These are phyloP conservation scores for Heliconius eleuchia DNA, from an alignment of 1,140 invertebrate species.

Conservation along the genomic window DNA sequence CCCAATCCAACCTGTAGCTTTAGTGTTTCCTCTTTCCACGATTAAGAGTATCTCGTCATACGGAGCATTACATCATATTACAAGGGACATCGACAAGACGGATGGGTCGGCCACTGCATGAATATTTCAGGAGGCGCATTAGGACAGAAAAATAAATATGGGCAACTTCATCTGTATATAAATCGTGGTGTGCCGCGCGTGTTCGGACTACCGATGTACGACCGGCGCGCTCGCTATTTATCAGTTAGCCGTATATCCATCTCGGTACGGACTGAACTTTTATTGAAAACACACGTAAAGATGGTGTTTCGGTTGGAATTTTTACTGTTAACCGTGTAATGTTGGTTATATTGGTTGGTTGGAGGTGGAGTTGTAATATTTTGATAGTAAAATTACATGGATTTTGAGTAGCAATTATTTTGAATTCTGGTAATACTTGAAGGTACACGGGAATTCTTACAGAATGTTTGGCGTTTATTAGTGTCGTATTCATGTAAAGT, in stretches of 20 bases:
- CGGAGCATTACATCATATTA: slow-evolving; percentile 60
- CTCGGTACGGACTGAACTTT: slow-evolving; percentile 53
- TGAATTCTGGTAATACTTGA: no score
- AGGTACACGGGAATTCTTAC: no score
- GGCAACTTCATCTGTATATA: slow-evolving; percentile 74
- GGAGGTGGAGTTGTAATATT: no score
- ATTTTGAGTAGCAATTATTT: no score
- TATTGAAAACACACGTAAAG: slow-evolving; percentile 49
- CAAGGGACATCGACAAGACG: slow-evolving; percentile 66
- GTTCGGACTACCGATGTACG: slow-evolving; percentile 60
- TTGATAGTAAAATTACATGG: no score
- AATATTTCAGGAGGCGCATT: slow-evolving; percentile 78
- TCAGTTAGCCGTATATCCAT: slow-evolving; percentile 63
- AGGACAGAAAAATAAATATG: slow-evolving; percentile 77
- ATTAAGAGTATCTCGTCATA: slow-evolving; percentile 24
- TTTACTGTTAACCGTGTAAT: neutral
- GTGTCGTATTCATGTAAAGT: no score
- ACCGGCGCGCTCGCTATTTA: slow-evolving; percentile 57
- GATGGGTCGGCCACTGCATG: slow-evolving; percentile 69
- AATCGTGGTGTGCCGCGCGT: slow-evolving; percentile 67
- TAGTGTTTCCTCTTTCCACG: neutral
- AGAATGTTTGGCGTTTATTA: no score
- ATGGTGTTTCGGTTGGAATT: neutral
- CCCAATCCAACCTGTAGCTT: neutral
- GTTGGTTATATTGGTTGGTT: no score